Percentiles rank a stretch among this genome's conserved stretches.
Conservation (phyloP, 2,113 vertebrate genomes). For the Stegostoma tigrinum region DNA sequence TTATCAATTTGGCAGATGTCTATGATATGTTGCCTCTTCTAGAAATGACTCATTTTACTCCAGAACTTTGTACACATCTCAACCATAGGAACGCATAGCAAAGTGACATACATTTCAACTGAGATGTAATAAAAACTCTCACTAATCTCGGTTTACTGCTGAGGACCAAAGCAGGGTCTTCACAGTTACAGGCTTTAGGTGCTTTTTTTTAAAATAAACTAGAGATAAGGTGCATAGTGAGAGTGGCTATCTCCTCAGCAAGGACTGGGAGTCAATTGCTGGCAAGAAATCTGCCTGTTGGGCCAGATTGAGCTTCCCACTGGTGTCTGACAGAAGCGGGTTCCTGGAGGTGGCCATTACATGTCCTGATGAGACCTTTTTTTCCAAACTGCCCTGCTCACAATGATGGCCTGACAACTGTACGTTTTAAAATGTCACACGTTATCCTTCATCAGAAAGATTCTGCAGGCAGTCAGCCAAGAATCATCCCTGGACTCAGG, state of each 20-base stretch:
- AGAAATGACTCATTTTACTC: neutral
- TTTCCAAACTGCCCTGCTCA: neutral
- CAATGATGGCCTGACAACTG: no score
- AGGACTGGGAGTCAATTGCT: neutral
- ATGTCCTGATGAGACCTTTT: neutral
- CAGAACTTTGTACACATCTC: neutral
- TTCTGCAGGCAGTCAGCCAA: neutral
- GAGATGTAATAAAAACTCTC: conserved; percentile 3
- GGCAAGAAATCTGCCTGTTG: neutral
- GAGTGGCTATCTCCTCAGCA: neutral
- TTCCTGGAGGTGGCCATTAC: neutral
- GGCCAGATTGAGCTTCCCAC: neutral
- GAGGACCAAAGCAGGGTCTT: neutral
- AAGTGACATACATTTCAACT: neutral
- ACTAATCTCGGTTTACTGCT: neutral
- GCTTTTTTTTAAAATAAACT: neutral
- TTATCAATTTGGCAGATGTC: neutral
- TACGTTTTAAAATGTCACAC: no score
- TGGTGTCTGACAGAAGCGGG: neutral
- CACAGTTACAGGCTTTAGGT: neutral
- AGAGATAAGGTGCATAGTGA: neutral
- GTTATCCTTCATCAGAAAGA: neutral
- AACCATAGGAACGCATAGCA: neutral
- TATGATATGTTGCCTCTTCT: neutral
- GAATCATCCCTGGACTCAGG: neutral